Conservation (phyloP, 1,140 invertebrate genomes). For the Leptonema lineaticorne region DNA sequence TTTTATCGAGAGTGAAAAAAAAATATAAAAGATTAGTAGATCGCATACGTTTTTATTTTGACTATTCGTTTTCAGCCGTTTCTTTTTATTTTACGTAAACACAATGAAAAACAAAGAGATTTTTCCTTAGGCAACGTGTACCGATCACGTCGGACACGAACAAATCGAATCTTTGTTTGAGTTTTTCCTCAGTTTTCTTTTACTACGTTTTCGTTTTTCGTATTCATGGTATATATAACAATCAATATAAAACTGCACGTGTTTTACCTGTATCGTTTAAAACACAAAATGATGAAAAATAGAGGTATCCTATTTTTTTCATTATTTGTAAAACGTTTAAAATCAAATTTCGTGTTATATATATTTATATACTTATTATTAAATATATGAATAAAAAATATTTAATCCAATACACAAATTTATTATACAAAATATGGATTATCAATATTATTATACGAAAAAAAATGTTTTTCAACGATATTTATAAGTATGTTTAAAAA, state of each 20-base stretch:
- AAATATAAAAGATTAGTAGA: neutral
- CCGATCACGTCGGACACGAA: neutral
- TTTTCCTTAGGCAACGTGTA: neutral
- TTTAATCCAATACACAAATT: too few relatives aligned
- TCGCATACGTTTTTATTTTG: neutral
- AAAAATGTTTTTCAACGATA: too few relatives aligned
- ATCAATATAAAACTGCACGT: neutral
- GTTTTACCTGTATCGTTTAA: neutral
- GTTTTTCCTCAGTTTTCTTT: neutral
- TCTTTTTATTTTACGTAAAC: neutral
- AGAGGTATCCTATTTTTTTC: neutral
- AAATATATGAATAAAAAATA: too few relatives aligned
- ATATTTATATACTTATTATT: too few relatives aligned
- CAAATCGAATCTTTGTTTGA: neutral
- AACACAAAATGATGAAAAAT: too few relatives aligned
- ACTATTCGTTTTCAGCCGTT: neutral
- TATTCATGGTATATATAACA: neutral
- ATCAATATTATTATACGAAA: too few relatives aligned
- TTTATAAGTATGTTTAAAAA: too few relatives aligned
- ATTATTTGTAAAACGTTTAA: neutral
- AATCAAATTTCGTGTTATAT: too few relatives aligned
- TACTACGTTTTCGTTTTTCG: too few relatives aligned
- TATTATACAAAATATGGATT: too few relatives aligned
- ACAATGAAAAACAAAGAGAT: neutral
- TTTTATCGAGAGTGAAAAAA: neutral